Evolutionary conservation across 2,888 invertebrate genomes (phyloP).

Genomic region (Drosophila mercatorum): DNA sequence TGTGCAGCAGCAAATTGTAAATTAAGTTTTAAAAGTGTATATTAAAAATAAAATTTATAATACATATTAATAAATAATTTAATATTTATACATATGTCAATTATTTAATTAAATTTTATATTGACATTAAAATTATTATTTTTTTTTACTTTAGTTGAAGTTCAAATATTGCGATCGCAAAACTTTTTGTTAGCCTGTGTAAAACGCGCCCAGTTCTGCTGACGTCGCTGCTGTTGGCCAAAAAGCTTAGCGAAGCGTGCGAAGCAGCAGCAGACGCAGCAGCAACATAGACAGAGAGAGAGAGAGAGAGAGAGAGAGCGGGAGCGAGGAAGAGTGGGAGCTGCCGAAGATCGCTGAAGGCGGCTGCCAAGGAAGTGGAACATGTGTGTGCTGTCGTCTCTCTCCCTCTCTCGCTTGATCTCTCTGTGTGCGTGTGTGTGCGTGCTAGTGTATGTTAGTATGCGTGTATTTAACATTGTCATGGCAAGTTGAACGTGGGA

Average conservation of each 20-base stretch:
- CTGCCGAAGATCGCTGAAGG: constrained; percentile 41
- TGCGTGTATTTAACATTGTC: constrained; percentile 47
- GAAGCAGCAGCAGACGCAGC: constrained; percentile 20
- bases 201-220: constrained; percentile 57
- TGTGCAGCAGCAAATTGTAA: constrained; percentile 10
- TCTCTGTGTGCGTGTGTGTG: constrained; percentile 12
- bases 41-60: too few species aligned
- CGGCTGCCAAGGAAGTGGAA: constrained; percentile 69
- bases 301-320: constrained; percentile 26
- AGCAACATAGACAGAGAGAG: constrained; percentile 8
- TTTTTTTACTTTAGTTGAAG: not conserved
- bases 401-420: not conserved
- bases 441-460: constrained; percentile 1
- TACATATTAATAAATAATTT: not conserved
- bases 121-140: not conserved
- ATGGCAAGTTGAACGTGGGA: constrained; percentile 73
- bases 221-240: constrained; percentile 56
- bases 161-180: not conserved
- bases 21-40: too few species aligned
- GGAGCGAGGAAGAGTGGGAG: constrained; percentile 33
- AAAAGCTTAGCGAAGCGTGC: constrained; percentile 72
- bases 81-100: not conserved
- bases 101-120: not conserved
- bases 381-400: constrained; percentile 31
- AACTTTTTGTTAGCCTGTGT: constrained; percentile 46